A percentile compares a stretch with the other conserved stretches of the same genome.
Conservation (phyloP, 30 jellyfish, hydroid and myxozoan genomes). For the Aurelia coerulea region DNA sequence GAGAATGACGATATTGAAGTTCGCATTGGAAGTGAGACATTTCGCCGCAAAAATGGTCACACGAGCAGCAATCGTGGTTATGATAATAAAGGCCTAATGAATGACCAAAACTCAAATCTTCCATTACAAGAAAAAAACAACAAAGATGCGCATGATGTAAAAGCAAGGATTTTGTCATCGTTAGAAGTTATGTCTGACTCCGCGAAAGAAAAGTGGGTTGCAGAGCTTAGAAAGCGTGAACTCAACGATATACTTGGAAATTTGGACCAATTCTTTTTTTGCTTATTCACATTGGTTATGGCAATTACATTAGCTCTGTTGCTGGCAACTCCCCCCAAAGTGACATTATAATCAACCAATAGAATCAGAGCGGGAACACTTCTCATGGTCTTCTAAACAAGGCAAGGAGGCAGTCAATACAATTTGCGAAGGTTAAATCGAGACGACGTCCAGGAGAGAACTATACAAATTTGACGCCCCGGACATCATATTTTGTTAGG, state of each 20-base stretch:
- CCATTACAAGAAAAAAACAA: not conserved
- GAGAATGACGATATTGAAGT: too few species aligned
- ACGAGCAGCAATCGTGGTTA: too few species aligned
- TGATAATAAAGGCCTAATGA: too few species aligned
- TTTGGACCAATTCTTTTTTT: conserved; percentile 50
- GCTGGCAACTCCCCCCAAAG: conserved; percentile 37
- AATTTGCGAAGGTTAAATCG: too few species aligned
- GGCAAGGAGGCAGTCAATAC: too few species aligned
- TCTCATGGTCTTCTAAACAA: too few species aligned
- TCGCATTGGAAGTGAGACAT: too few species aligned
- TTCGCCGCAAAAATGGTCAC: too few species aligned
- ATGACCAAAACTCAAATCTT: too few species aligned
- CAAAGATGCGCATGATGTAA: not conserved
- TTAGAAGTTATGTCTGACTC: conserved; percentile 32
- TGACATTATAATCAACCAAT: not conserved
- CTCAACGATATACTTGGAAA: not conserved
- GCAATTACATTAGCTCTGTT: conserved; percentile 14
- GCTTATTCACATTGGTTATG: conserved; percentile 33
- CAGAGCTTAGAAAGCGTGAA: conserved; percentile 4
- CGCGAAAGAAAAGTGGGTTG: conserved; percentile 4
- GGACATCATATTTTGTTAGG: too few species aligned
- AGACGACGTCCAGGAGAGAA: not conserved
- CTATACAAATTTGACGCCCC: not conserved
- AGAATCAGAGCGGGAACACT: too few species aligned
- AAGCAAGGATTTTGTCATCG: not conserved